Base-by-base conservation (phyloP, 2,113 vertebrate species). In the Cavia porcellus region DNA sequence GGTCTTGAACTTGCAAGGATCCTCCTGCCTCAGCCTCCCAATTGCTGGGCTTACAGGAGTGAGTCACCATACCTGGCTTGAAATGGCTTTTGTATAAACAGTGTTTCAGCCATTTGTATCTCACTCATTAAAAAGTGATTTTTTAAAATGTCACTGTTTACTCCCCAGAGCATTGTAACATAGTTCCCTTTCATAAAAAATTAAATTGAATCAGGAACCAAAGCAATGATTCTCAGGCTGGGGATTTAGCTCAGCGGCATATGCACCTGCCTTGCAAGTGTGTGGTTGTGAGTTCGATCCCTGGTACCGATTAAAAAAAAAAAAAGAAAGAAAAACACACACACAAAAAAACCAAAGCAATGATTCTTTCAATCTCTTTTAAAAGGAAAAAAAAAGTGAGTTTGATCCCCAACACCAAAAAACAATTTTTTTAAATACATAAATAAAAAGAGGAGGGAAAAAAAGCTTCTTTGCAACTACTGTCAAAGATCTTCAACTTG, bases 151-250 rank as follows among this genome's bases (percentile, higher is more conserved):
- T 96, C 85, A 96, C 28, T 95, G 32, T 95, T 86, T 87, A 93
- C 13, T 96, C 88, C 85, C 75, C 75, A 82, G 68, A 59, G 96
- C 86, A 93, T 20, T 96, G 84, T 96, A 84, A 75, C 68, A 75
- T 96, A 96, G 68, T 88, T 94, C 35, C 84, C 92, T 97, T 97
- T 98, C 95, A 92, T 98, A 84, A 98, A 96, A 96, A 87, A 96
- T 95, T 93, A 95, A 96, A 50, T 59, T 92, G 86, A 92, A 81
- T 93, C 68, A 94, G 79, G 42, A 95, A 28, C 52, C 77, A 94
- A 90, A 95, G 74, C 86, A 92, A 75, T 87, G 80, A 87, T 92
- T 92, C 35, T 70, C 38, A 38, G 38, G 38, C 38, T 38, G 38
- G 38, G 38, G 38, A 38, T 38, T 38, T 38, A 38, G 38, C 38